These are phyloP conservation scores for Parotia lawesii DNA, from an alignment of 2,113 vertebrate genomes.

Conservation along the genomic window DNA sequence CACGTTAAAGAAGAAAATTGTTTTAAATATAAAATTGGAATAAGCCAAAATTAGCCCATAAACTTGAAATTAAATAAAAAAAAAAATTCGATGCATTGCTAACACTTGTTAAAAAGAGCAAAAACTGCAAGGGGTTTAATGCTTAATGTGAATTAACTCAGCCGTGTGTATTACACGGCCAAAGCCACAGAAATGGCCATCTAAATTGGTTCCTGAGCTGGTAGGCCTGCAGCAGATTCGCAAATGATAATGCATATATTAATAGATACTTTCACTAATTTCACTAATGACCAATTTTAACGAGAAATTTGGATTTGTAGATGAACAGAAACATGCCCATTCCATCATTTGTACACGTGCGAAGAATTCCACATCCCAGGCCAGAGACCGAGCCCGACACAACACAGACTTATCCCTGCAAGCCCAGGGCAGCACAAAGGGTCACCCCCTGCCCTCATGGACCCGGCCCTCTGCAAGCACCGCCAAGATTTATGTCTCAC, in stretches of 20 bases:
- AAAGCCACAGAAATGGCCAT: constrained; percentile 1
- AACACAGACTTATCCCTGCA: background rate
- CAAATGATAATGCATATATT: constrained; percentile 46
- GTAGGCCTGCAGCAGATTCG: constrained; percentile 34
- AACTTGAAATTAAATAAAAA: constrained; percentile 2
- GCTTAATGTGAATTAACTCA: constrained; percentile 45
- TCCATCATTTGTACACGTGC: background rate
- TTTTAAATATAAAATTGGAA: constrained; percentile 40
- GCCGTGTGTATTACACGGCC: background rate
- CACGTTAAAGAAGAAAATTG: constrained; percentile 13
- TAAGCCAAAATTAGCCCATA: constrained; percentile 36
- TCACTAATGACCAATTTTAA: constrained; percentile 46
- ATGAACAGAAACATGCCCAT: background rate
- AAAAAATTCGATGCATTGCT: background rate
- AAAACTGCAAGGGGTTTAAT: constrained; percentile 26
- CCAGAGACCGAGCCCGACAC: background rate
- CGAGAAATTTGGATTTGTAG: constrained; percentile 46
- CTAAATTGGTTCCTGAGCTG: constrained; percentile 45
- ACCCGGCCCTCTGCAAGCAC: background rate
- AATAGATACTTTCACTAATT: constrained; percentile 50
- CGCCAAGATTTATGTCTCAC: background rate
- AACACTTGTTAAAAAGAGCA: constrained; percentile 31
- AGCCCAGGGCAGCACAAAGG: background rate
- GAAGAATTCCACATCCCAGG: background rate
- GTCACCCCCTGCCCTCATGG: fast-evolving